Evolutionary conservation across 2,888 invertebrate species (phyloP).

Genomic region (Papilio gigon): DNA sequence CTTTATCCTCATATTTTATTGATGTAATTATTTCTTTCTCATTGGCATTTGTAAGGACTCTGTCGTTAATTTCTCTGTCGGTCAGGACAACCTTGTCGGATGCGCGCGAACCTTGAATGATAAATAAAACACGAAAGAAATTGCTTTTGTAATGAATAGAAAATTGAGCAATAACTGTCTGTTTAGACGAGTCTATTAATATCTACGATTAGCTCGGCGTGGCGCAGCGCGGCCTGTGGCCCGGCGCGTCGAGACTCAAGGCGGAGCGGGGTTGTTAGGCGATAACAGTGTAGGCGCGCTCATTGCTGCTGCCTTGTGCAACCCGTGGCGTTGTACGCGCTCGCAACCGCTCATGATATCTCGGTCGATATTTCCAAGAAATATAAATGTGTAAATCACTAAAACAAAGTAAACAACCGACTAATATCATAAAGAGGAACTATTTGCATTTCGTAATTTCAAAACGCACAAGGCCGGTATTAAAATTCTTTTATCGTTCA

Average conservation of each 20-base stretch:
- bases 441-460: background rate
- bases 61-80: conserved; percentile 18
- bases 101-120: conserved; percentile 50
- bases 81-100: conserved; percentile 46
- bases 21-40: conserved; percentile 31
- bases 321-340: background rate
- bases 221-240: too few relatives aligned
- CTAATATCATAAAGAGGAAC: too few relatives aligned
- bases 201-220: conserved; percentile 5
- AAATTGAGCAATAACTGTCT: conserved; percentile 34
- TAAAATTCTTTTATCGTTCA: background rate
- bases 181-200: conserved; percentile 8
- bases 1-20: conserved; percentile 20
- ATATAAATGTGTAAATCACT: background rate
- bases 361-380: background rate
- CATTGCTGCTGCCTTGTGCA: background rate
- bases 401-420: background rate
- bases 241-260: conserved; percentile 31
- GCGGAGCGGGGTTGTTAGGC: conserved; percentile 28
- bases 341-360: background rate
- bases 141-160: conserved; percentile 42
- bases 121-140: conserved; percentile 49
- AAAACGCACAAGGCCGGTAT: too few relatives aligned
- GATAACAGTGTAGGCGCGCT: conserved; percentile 28
- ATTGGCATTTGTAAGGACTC: conserved; percentile 29